Evolutionary conservation across 1,140 invertebrate species (phyloP), one percentile per base, ranked within the genome.

Genomic region (Liolophura sinensis): DNA sequence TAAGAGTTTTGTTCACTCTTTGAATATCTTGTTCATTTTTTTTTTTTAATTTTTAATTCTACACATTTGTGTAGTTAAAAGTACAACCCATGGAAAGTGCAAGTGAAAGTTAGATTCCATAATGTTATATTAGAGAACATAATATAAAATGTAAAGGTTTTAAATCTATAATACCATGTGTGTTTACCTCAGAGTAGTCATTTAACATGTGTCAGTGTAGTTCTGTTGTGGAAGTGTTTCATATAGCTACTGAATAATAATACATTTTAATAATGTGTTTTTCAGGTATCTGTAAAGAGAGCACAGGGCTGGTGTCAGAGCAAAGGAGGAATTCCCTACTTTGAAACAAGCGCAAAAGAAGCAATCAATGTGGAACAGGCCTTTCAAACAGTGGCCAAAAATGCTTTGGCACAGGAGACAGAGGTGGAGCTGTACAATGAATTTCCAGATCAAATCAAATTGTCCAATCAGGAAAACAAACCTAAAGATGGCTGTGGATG

Each of bases 281-380:
- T 61, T 31, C 76, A 93, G 89, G 92, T 97, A 24, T 95, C 94
- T n/a, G 90, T 91, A 25, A 97, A 98, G 83, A 88, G 96, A 79
- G 97, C 96, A 46, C 95, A 98, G 84, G 93, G 97, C 74, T 99
- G 97, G 97, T 99, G 97, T 88, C 93, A 97, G 84, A 92, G 90
- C 73, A 99, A 99, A 87, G 98, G 98, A 83, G 95, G 96, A 86
- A 98, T 99, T 81, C 97, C 97, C 51, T 99, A 98, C 83, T 99
- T 98, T 86, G 97, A 99, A 87, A 99, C 96, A 47, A 96, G 93
- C 86, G 97, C 97, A 74, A 99, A 99, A 87, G 96, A 99, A 84
- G 95, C 94, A 59, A 92, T 97, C 65, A 98, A 98, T 82, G 96
- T 99, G 54, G 97, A 99, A 86, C 91, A 97, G 85, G 97, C 96